phyloP scores from a whole-genome alignment of 2,888 invertebrate genomes.

The Saturnia pavonia region DNA sequence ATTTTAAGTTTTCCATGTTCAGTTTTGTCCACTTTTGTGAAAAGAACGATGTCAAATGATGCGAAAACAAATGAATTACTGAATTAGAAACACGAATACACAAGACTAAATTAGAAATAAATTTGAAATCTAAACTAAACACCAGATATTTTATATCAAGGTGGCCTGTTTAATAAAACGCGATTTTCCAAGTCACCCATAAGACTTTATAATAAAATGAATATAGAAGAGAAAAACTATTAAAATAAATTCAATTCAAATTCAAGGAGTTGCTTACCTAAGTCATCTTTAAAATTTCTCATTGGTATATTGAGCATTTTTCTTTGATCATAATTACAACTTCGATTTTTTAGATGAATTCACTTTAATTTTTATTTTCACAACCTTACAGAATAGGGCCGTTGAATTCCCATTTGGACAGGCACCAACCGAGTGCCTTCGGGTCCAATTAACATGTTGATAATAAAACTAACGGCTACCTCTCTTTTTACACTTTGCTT shows the following conservation, averaged over 20 bases:
- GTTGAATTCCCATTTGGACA: conserved; percentile 60
- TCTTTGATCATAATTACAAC: too few species aligned
- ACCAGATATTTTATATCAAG: too few species aligned
- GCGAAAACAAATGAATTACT: too few species aligned
- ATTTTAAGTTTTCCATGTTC: too few species aligned
- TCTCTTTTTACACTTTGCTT: conserved; percentile 33
- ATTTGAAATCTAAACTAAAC: too few species aligned
- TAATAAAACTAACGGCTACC: conserved; percentile 59
- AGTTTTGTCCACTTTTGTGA: too few species aligned
- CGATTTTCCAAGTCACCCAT: too few species aligned
- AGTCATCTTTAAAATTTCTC: background rate
- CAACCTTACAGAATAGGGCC: conserved; percentile 40
- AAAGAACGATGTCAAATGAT: too few species aligned
- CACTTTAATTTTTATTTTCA: background rate
- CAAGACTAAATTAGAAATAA: too few species aligned
- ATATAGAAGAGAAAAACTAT: background rate
- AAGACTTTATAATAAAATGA: background rate
- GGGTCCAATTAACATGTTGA: conserved; percentile 70
- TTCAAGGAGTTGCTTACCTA: background rate
- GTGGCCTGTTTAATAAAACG: too few species aligned
- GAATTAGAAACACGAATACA: too few species aligned
- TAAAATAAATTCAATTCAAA: background rate
- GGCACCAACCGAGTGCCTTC: conserved; percentile 62
- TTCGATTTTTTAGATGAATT: background rate
- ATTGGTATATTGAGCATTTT: too few species aligned